A percentile compares a stretch with the other conserved stretches of the same genome.
phyloP scores from a whole-genome alignment of 2,797 vertebrate species.

The Cryptoprocta ferox region DNA sequence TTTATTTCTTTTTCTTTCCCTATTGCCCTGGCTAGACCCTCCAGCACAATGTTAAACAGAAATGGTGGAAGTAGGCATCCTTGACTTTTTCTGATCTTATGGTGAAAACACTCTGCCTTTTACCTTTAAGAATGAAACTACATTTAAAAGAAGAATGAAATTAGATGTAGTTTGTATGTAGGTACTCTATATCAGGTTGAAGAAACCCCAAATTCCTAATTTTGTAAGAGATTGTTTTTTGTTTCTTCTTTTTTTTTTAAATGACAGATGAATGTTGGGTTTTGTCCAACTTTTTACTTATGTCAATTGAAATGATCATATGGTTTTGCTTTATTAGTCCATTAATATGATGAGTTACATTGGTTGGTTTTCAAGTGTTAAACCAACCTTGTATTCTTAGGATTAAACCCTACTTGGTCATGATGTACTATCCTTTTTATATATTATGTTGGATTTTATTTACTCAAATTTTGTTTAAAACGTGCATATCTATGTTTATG shows the following conservation, averaged over 20 bases:
- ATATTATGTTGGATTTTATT: constrained; percentile 6
- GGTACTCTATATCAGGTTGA: neutral
- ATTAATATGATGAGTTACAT: neutral
- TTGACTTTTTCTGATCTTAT: neutral
- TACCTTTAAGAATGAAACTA: neutral
- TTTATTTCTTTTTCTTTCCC: neutral
- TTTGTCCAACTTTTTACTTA: neutral
- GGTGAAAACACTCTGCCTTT: neutral
- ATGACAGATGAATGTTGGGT: neutral
- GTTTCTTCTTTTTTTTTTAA: neutral
- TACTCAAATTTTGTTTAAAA: constrained; percentile 11
- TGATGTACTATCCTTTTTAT: neutral
- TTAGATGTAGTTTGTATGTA: neutral
- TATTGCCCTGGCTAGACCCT: neutral
- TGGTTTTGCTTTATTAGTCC: neutral
- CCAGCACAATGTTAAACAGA: neutral
- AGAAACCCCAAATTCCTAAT: neutral
- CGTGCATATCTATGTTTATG: neutral
- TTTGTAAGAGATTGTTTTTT: neutral
- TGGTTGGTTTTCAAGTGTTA: neutral
- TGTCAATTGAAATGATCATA: neutral
- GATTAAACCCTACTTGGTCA: neutral
- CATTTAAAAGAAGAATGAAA: neutral
- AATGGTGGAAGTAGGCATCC: neutral
- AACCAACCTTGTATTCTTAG: neutral